These are phyloP conservation scores for Pteropus rufus DNA, from an alignment of 2,797 vertebrate genomes.

Conservation along the genomic window DNA sequence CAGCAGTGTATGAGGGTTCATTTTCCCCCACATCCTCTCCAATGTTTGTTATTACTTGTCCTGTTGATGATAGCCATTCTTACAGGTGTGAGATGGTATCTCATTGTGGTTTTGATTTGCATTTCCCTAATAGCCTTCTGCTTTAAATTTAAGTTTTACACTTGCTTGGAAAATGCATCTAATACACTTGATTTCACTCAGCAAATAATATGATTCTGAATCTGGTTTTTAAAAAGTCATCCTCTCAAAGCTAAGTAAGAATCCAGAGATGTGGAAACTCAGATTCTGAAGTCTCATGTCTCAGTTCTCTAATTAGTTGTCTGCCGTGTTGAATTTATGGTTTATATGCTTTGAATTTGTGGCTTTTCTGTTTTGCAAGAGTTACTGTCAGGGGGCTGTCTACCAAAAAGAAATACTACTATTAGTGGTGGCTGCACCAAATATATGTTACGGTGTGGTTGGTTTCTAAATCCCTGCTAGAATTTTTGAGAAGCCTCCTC, in stretches of 20 bases:
- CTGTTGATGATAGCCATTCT: no score
- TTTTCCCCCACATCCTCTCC: no score
- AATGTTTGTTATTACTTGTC: no score
- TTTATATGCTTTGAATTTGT: conserved; percentile 61
- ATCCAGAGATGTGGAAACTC: neutral
- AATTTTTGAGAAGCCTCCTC: conserved; percentile 42
- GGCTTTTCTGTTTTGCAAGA: conserved; percentile 71
- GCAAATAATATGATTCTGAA: neutral
- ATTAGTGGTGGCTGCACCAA: conserved; percentile 36
- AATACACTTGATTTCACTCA: neutral
- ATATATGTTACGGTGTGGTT: neutral
- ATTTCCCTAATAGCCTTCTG: neutral
- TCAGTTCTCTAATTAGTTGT: neutral
- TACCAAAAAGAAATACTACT: conserved; percentile 24
- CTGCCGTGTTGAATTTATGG: conserved; percentile 65
- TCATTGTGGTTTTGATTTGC: no score
- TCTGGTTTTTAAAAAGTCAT: neutral
- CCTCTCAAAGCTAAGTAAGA: neutral
- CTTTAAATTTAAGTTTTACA: neutral
- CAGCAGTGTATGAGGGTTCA: no score
- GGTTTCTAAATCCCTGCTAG: conserved; percentile 5
- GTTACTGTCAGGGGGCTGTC: conserved; percentile 48
- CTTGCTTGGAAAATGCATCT: neutral
- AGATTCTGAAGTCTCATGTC: neutral
- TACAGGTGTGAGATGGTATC: no score